Conservation (phyloP, 2,888 invertebrate species). For the Actias luna region DNA sequence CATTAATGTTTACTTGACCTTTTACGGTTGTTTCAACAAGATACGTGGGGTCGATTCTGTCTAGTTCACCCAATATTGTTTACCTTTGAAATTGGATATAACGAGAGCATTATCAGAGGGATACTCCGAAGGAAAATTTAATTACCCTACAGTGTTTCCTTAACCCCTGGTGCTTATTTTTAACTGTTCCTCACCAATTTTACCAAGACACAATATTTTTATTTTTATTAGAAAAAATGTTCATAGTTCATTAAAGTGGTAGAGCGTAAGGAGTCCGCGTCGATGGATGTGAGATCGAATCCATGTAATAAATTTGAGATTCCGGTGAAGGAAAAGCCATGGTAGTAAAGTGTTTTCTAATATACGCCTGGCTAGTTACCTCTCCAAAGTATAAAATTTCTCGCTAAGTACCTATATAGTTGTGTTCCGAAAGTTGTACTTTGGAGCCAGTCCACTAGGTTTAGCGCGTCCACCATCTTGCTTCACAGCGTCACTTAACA, state of each 20-base stretch:
- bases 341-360: no score
- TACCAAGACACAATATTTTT: constrained; percentile 6
- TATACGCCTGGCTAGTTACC: no score
- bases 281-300: no score
- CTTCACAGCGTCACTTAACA: no score
- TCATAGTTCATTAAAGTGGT: background rate
- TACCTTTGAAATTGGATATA: constrained; percentile 58
- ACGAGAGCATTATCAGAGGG: constrained; percentile 41
- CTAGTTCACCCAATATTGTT: constrained; percentile 37
- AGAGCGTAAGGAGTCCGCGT: background rate
- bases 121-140: constrained; percentile 44
- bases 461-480: no score
- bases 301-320: no score
- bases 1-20: constrained; percentile 36
- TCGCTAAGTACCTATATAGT: no score
- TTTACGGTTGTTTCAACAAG: constrained; percentile 30
- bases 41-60: constrained; percentile 34
- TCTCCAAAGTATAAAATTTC: no score
- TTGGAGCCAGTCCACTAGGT: no score
- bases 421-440: no score
- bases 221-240: background rate
- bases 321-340: no score
- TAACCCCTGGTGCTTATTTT: constrained; percentile 25
- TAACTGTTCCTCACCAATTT: constrained; percentile 13
- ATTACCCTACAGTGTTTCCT: constrained; percentile 38